Evolutionary conservation across 2,888 invertebrate genomes (phyloP).

Genomic region (Leptinotarsa peninsularis): DNA sequence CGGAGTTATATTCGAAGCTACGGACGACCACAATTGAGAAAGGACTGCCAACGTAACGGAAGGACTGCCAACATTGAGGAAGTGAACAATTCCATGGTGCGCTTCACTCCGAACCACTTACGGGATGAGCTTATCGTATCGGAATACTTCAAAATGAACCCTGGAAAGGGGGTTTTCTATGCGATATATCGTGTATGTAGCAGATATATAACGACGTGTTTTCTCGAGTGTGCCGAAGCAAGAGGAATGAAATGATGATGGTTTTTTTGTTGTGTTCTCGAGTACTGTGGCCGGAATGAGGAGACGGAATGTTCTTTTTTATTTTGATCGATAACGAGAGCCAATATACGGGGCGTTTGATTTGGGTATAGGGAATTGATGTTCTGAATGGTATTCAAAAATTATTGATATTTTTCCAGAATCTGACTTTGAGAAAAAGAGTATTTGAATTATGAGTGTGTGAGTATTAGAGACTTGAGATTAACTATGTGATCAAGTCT

Average conservation of each 20-base stretch:
- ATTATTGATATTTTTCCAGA: too few species aligned
- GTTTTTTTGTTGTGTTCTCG: constrained; percentile 7
- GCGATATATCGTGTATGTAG: constrained; percentile 25
- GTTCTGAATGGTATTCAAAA: too few species aligned
- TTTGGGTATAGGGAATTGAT: too few species aligned
- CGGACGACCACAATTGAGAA: constrained; percentile 43
- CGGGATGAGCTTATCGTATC: constrained; percentile 35
- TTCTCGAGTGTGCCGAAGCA: constrained; percentile 18
- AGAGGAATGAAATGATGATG: constrained; percentile 7
- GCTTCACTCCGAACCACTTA: constrained; percentile 42
- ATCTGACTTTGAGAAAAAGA: too few species aligned
- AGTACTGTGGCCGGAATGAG: neutral
- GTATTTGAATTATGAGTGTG: too few species aligned
- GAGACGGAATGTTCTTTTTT: too few species aligned
- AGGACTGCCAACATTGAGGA: constrained; percentile 45
- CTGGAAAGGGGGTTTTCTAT: constrained; percentile 26
- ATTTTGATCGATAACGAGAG: too few species aligned
- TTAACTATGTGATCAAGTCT: too few species aligned
- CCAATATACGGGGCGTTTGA: too few species aligned
- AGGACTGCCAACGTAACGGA: constrained; percentile 41
- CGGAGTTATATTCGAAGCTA: constrained; percentile 42
- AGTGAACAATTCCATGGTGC: constrained; percentile 47
- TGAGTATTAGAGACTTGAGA: too few species aligned
- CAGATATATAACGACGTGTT: constrained; percentile 25
- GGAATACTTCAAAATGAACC: constrained; percentile 24